phyloP scores from a whole-genome alignment of 2,888 invertebrate species.

The Myopa tessellatipennis region DNA sequence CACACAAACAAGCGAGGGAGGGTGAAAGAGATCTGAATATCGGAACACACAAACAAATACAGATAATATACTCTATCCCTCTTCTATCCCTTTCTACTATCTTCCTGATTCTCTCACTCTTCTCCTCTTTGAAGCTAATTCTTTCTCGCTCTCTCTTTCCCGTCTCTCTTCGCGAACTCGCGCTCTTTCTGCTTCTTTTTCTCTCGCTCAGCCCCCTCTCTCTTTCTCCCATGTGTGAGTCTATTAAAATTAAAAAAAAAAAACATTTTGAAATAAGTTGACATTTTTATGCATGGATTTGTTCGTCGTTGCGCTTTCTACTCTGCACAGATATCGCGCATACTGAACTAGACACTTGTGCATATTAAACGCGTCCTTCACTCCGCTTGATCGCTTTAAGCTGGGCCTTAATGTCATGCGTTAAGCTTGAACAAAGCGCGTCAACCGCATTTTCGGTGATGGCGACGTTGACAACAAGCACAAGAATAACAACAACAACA shows the following conservation, averaged over 20 bases:
- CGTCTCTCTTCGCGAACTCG: too few relatives aligned
- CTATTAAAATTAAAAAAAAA: conserved; percentile 21
- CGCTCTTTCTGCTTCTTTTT: background rate
- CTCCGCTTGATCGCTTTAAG: conserved; percentile 23
- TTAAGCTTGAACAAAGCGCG: background rate
- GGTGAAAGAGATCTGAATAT: background rate
- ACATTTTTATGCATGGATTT: conserved; percentile 14
- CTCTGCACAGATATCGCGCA: background rate
- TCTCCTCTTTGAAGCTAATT: too few relatives aligned
- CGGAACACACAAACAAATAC: background rate
- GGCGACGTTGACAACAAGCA: background rate
- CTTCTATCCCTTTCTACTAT: too few relatives aligned
- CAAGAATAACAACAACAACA: background rate
- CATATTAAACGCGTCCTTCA: conserved; percentile 15
- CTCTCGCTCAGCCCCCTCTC: background rate
- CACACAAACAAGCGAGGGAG: background rate
- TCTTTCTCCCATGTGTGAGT: background rate
- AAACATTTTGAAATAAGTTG: conserved; percentile 6
- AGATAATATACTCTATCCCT: too few relatives aligned
- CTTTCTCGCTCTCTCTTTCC: too few relatives aligned
- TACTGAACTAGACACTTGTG: background rate
- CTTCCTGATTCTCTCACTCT: too few relatives aligned
- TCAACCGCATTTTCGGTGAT: background rate
- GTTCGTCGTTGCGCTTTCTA: background rate
- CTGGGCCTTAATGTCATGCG: conserved; percentile 10